Evolutionary conservation across 2,113 vertebrate genomes (phyloP), one percentile per base, ranked within the genome.

Genomic region (Chitala chitala): DNA sequence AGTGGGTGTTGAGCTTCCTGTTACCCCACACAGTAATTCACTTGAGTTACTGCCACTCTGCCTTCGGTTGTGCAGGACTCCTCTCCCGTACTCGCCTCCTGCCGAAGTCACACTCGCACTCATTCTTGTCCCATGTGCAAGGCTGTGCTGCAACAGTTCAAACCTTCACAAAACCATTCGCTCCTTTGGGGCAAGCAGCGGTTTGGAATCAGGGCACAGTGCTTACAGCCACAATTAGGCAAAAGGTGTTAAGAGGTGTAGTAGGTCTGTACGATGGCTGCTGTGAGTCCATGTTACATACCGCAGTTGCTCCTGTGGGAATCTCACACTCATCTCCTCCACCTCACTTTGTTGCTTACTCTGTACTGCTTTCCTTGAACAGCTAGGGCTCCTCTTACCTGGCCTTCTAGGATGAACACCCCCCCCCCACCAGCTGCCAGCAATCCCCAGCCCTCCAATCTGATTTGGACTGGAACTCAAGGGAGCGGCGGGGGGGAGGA

Each of bases 361-460:
- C n/a, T n/a, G n/a, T n/a, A n/a, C n/a, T n/a, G n/a, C n/a, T n/a
- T n/a, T n/a, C n/a, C n/a, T n/a, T n/a, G n/a, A n/a, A n/a, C n/a
- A n/a, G n/a, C n/a, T n/a, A n/a, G n/a, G n/a, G n/a, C n/a, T n/a
- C n/a, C n/a, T n/a, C n/a, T n/a, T n/a, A n/a, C n/a, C n/a, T n/a
- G n/a, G n/a, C n/a, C n/a, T n/a, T n/a, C n/a, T n/a, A n/a, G 1
- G 10, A 13, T 33, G 31, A 12, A 46, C 5, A 5, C 17, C 0
- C 38, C 15, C 29, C 42, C 10, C 3, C 24, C 64, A 68, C 20
- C 15, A 66, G 22, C 9, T 68, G 17, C 38, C 15, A 26, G 64
- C 42, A n/a, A n/a, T 40, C 20, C 13, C 5, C 44, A 48, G 4
- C 38, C 74, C 31, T 33, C 61, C 69, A 54, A 74, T 73, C 22